Evolutionary conservation across 2,113 vertebrate species (phyloP), one percentile per base, ranked within the genome.

Genomic region (Beaufortia kweichowensis): DNA sequence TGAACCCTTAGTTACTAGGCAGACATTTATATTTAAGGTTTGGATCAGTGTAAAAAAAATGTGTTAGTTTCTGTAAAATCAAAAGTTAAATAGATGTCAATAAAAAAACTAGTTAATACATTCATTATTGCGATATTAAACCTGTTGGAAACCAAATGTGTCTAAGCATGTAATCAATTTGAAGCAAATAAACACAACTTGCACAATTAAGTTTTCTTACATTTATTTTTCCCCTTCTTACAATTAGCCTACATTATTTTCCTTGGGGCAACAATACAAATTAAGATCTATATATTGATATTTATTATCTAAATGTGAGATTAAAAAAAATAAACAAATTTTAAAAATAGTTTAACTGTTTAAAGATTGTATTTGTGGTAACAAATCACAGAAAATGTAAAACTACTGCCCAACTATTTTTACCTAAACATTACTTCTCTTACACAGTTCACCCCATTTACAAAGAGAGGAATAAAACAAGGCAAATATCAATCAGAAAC

Each of bases 111-210:
- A 15, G 43, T 46, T 46, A 46, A 15, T 14, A 46, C 43, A 46
- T 46, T 17, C 15, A 46, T 46, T 46, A 14, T 15, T 46, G 43
- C 4, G 15, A 17, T 46, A 15, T 15, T 46, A 15, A 5, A 46
- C 43, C 15, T 35, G 11, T 14, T 46, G 3, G 41, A 46, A 14
- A 14, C 41, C 41, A 46, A 46, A 46, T 46, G 41, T 14, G 33
- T 35, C 33, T 35, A 6, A 15, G 15, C 35, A 10, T 39, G 35
- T 10, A 2, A 39, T 39, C 2, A n/a, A 50, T 50, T 31, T 50
- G 1, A 55, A 56, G 12, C 29, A 69, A 55, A 69, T 55, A 35
- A 69, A 55, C 67, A 69, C 66, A 55, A 23, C n/a, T 21, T 35
- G 46, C 21, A 31, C 5, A 15, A 48, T 19, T 53, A 3, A n/a